Evolutionary conservation across 2,797 vertebrate species (phyloP).

Genomic region (Myotis daubentonii): DNA sequence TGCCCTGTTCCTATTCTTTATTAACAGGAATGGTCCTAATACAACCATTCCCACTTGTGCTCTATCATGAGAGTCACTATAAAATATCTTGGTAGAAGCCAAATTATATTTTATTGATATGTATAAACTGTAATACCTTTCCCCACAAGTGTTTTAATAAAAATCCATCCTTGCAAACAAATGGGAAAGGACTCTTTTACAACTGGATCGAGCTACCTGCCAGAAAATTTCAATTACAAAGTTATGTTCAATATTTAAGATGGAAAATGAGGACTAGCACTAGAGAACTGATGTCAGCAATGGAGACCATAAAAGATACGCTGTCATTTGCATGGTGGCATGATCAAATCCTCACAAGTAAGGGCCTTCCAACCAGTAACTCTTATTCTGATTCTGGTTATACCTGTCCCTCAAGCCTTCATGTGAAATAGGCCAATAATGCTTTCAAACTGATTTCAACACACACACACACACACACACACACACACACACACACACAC

Average conservation of each 20-base stretch:
- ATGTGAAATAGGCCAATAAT: not conserved
- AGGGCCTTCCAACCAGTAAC: not conserved
- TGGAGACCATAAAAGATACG: not conserved
- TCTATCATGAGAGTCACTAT: not conserved
- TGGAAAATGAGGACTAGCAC: not conserved
- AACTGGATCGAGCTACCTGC: not conserved
- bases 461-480: not conserved
- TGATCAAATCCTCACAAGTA: not conserved
- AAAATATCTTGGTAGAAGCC: not conserved
- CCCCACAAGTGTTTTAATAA: not conserved
- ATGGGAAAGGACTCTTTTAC: not conserved
- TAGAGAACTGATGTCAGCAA: not conserved
- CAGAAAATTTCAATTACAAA: conserved; percentile 47
- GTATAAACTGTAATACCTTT: not conserved
- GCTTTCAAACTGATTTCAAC: conserved; percentile 9
- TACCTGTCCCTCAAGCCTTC: not conserved
- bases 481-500: not conserved
- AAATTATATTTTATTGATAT: not conserved
- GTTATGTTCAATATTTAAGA: conserved; percentile 27
- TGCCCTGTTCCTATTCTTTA: not conserved
- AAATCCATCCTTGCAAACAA: conserved; percentile 21
- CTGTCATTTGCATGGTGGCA: not conserved
- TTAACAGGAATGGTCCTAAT: not conserved
- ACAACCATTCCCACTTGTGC: not conserved
- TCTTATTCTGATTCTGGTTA: not conserved